phyloP scores from a whole-genome alignment of 2,888 invertebrate genomes.

The Caenorhabditis macrosperma region DNA sequence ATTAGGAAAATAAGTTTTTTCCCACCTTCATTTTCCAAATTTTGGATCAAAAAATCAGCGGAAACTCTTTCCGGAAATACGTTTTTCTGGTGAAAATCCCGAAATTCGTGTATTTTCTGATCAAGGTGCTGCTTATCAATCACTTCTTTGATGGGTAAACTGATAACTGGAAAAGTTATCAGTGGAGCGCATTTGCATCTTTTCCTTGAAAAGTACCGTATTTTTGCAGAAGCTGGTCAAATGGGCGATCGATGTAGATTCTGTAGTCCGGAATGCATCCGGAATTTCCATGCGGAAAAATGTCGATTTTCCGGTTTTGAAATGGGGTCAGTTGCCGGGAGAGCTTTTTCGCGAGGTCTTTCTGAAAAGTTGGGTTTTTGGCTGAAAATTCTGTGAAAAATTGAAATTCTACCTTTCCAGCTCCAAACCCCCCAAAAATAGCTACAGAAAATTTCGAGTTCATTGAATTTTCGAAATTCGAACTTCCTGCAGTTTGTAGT shows the following conservation, averaged over 20 bases:
- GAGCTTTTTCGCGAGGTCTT: constrained; percentile 25
- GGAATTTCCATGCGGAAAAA: not conserved
- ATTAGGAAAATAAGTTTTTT: not conserved
- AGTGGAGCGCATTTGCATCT: not conserved
- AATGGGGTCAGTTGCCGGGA: not conserved
- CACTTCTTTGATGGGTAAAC: not conserved
- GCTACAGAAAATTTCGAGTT: constrained; percentile 16
- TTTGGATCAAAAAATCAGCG: constrained; percentile 29
- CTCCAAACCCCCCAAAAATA: constrained; percentile 42
- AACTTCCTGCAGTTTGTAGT: no score
- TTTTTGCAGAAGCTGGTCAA: constrained; percentile 28
- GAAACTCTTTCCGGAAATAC: not conserved
- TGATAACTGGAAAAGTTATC: constrained; percentile 18
- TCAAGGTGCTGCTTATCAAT: constrained; percentile 13
- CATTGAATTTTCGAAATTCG: no score
- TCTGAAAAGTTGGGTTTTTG: constrained; percentile 24
- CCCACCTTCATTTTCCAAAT: constrained; percentile 40
- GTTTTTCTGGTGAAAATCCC: constrained; percentile 21
- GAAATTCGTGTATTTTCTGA: constrained; percentile 31
- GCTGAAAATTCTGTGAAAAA: not conserved
- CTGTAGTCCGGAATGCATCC: constrained; percentile 5
- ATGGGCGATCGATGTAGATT: constrained; percentile 36
- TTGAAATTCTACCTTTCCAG: constrained; percentile 37
- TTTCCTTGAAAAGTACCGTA: constrained; percentile 12
- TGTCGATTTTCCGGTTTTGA: constrained; percentile 11